Base-by-base conservation (phyloP, 2,113 vertebrate species). In the Nycticorax nycticorax region DNA sequence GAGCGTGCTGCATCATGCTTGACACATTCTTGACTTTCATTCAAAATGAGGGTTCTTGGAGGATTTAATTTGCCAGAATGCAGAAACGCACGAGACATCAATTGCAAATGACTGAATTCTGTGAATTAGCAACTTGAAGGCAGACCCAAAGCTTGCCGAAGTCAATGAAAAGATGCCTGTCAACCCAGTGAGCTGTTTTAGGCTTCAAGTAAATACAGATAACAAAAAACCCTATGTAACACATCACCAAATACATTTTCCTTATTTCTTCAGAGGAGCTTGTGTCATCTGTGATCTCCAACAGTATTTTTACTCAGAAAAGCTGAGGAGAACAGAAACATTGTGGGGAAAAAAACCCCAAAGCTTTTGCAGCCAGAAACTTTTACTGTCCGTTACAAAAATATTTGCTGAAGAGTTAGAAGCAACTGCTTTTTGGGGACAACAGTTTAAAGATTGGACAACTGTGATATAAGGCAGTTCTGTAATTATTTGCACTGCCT, bases 1-100 rank as follows among this genome's bases (percentile, higher is more conserved):
- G 52, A 88, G 57, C 22, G 56, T 74, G 72, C 93, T 96, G 96
- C 92, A 93, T 92, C 92, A 95, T 43, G 77, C 93, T 19, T 94
- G 92, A 94, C 21, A 73, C 82, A 79, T 91, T 84, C 88, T 69
- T 94, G 85, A 96, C 84, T 96, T 89, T 74, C 50, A 76, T 93
- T 94, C 85, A 92, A 89, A 88, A 41, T 30, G 17, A 20, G 81
- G 15, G 19, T 48, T 95, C 78, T 83, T 83, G 76, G 67, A 94
- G 92, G 75, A 71, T 93, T 88, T 88, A 67, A 94, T 92, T 95
- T 88, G 76, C 79, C 88, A 81, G 79, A 50, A 89, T 3, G 7
- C 79, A 88, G 90, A 68, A 88, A 90, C 1, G 10, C 50, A 33
- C 0, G 1, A 85, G 71, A 88, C 32, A 47, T 35, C 71, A 48